Evolutionary conservation across 2,113 vertebrate species (phyloP), one percentile per base, ranked within the genome.

Genomic region (Eulemur rufifrons): DNA sequence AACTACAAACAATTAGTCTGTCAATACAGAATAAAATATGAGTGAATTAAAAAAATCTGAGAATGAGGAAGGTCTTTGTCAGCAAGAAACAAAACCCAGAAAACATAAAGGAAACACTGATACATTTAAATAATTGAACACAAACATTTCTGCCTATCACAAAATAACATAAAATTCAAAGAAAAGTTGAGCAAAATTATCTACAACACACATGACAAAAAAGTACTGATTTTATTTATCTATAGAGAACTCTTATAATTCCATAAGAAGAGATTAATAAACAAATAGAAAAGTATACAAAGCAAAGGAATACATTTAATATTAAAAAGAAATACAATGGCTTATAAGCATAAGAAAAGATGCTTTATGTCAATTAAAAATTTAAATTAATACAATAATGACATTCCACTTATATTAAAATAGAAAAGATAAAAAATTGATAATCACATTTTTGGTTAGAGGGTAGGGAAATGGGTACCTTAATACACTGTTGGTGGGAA

Each of bases 181-280:
- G 37, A 64, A 90, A 56, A 61, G 61, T n/a, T 68, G 37, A 97
- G 39, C 50, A 96, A 87, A 97, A 96, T 83, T 96, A 95, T 77
- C 89, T 97, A 76, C 68, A 90, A 86, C 68, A 96, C 68, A 89
- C 42, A 66, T 86, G 89, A 86, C 71, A 93, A 96, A 56, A 96
- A 94, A 88, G 34, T 89, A 92, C 50, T 94, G 83, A 84, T 88
- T 98, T 97, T 95, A 97, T 97, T 98, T 96, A 45, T 93, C 50
- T 83, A 42, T 29, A 81, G 89, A 94, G 91, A 93, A 25, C 23
- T 93, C 56, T 95, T 86, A 52, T 95, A 96, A 85, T 89, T 96
- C 64, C 52, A 84, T 69, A 89, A 88, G 66, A 97, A 97, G 45
- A 91, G 50, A 96, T 86, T 95, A 97, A 96, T 87, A 97, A 95